These are phyloP conservation scores for Sorex araneus DNA, from an alignment of 2,113 vertebrate species.

Conservation along the genomic window DNA sequence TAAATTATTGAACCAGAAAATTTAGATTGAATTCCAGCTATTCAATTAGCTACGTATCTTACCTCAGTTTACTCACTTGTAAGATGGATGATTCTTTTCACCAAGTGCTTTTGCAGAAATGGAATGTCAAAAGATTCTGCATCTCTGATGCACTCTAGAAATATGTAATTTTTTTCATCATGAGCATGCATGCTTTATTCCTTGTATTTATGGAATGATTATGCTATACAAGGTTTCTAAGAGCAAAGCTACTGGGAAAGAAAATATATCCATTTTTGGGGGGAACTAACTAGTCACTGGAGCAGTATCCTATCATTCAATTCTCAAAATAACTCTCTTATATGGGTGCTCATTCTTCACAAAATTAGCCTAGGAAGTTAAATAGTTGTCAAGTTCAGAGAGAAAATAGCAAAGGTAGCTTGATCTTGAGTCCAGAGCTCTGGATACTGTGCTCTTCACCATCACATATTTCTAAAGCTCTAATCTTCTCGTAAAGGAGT, in stretches of 20 bases:
- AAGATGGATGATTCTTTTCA: not conserved
- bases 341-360: not conserved
- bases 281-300: not conserved
- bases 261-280: not conserved
- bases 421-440: not conserved
- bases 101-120: not conserved
- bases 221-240: not conserved
- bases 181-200: not conserved
- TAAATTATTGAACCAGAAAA: constrained; percentile 48
- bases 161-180: not conserved
- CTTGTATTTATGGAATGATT: not conserved
- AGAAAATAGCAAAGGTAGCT: not conserved
- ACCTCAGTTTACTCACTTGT: not conserved
- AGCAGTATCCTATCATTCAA: not conserved
- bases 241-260: not conserved
- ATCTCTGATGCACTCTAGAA: not conserved
- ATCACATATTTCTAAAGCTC: not conserved
- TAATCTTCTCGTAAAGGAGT: not conserved
- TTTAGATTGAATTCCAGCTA: constrained; percentile 41
- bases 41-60: too few relatives aligned
- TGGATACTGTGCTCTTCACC: not conserved
- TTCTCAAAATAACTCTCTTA: constrained; percentile 13
- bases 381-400: not conserved
- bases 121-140: not conserved
- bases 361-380: not conserved